Evolutionary conservation across 2,888 invertebrate species (phyloP).

Genomic region (Metopia argyrocephala): DNA sequence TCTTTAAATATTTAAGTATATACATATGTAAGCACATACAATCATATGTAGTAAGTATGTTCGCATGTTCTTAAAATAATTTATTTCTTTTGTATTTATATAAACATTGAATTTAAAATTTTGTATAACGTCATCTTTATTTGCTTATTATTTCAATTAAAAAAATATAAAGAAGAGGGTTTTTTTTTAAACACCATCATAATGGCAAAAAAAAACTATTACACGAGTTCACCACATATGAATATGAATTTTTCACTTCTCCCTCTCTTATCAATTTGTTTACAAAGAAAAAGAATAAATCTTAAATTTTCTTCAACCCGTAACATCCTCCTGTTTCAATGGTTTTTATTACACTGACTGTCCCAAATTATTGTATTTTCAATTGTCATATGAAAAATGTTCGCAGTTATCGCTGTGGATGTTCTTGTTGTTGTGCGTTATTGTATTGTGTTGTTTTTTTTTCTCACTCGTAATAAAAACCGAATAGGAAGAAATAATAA

Average conservation of each 20-base stretch:
- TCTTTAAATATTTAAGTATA: no score
- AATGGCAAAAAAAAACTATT: not conserved
- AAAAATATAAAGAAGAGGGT: no score
- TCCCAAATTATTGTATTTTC: constrained; percentile 57
- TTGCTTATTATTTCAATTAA: no score
- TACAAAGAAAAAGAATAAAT: not conserved
- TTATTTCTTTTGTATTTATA: not conserved
- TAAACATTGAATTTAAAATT: not conserved
- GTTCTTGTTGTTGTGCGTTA: not conserved
- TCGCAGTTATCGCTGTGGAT: constrained; percentile 26
- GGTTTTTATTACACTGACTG: constrained; percentile 56
- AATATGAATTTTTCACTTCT: no score
- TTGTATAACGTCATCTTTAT: not conserved
- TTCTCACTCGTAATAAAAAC: constrained; percentile 1
- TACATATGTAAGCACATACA: no score
- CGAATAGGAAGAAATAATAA: not conserved
- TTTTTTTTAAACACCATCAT: no score
- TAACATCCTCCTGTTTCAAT: constrained; percentile 50
- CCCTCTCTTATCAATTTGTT: not conserved
- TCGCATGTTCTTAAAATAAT: no score
- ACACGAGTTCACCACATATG: not conserved
- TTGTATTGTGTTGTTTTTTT: not conserved
- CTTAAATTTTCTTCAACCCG: constrained; percentile 1
- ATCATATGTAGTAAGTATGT: no score
- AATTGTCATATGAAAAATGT: constrained; percentile 57